Conservation (phyloP, 1,140 invertebrate species). For the Pollicipes pollicipes region DNA sequence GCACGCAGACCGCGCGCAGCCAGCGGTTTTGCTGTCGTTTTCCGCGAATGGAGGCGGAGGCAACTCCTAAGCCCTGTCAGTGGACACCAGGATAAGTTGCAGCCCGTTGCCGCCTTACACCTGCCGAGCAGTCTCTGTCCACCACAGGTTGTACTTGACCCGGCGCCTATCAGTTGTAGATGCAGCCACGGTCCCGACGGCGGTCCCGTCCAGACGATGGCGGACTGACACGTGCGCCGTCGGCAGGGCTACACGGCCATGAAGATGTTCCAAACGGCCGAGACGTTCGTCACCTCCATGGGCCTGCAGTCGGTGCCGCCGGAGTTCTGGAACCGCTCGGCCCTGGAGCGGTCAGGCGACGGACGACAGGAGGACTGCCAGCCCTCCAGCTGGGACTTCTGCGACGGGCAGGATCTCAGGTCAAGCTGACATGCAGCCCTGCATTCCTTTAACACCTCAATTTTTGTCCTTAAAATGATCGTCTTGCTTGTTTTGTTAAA, state of each 20-base stretch:
- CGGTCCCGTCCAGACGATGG: slow-evolving; percentile 27
- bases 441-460: not conserved
- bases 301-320: slow-evolving; percentile 64
- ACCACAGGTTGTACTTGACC: no score
- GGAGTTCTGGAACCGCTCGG: slow-evolving; percentile 40
- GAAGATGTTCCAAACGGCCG: slow-evolving; percentile 61
- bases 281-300: slow-evolving; percentile 70
- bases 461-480: not conserved
- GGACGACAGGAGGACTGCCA: slow-evolving; percentile 45
- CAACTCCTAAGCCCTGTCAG: no score
- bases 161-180: no score
- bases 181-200: no score
- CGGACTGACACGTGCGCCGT: slow-evolving; percentile 35
- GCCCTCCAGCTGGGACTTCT: slow-evolving; percentile 82
- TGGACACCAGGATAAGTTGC: no score
- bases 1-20: no score
- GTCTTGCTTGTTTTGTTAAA: slow-evolving; percentile 13
- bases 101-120: no score
- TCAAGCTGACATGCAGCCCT: slow-evolving; percentile 21
- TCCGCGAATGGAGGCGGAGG: no score
- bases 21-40: no score
- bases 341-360: slow-evolving; percentile 32
- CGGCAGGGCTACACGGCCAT: slow-evolving; percentile 43
- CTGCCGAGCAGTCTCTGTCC: no score
- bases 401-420: slow-evolving; percentile 59